Conservation (phyloP, 2,888 invertebrate species). For the Drymonia ruficornis region DNA sequence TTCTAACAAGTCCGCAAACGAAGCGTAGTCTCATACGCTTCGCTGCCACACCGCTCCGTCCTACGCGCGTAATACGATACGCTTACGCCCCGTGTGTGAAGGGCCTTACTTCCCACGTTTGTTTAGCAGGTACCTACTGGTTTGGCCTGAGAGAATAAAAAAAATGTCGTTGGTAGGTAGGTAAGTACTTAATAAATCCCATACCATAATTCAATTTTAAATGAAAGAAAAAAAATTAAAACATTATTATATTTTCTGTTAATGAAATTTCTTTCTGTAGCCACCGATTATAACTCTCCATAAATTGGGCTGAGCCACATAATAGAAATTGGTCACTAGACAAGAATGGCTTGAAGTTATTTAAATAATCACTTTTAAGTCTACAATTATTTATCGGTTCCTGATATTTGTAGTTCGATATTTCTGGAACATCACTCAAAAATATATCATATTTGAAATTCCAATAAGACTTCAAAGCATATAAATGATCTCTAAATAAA, state of each 20-base stretch:
- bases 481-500: conserved; percentile 86
- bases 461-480: conserved; percentile 87
- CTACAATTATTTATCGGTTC: conserved; percentile 75
- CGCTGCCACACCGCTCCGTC: no score
- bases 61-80: no score
- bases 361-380: conserved; percentile 61
- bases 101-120: no score
- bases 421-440: conserved; percentile 58
- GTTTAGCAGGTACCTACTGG: no score
- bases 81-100: no score
- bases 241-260: conserved; percentile 59
- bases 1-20: no score
- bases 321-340: conserved; percentile 77
- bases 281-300: conserved; percentile 67
- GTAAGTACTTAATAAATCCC: background rate
- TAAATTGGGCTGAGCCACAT: conserved; percentile 86
- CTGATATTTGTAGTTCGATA: conserved; percentile 68
- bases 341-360: conserved; percentile 53
- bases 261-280: conserved; percentile 49
- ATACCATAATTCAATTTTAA: background rate
- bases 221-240: conserved; percentile 49
- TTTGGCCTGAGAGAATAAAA: no score
- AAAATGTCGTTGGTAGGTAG: no score
- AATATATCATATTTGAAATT: conserved; percentile 89
- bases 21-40: no score